phyloP scores from a whole-genome alignment of 2,113 vertebrate genomes.

The Nothocercus nigrocapillus region DNA sequence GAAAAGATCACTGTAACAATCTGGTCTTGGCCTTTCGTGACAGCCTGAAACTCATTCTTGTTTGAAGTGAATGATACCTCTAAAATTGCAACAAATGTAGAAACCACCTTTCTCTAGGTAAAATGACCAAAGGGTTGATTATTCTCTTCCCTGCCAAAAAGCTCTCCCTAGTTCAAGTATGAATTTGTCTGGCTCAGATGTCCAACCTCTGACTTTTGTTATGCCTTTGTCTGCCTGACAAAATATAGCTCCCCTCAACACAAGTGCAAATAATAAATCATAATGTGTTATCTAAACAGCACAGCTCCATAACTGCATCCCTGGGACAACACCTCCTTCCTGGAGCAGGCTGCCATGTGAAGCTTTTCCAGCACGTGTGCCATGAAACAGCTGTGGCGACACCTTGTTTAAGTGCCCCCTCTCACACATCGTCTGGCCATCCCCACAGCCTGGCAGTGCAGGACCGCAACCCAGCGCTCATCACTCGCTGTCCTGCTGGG shows the following conservation, averaged over 20 bases:
- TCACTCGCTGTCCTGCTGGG: background rate
- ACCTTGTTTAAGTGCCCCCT: background rate
- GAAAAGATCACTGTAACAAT: background rate
- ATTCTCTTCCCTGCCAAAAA: background rate
- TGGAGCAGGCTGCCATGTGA: background rate
- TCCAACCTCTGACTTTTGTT: background rate
- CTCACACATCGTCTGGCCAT: conserved; percentile 6
- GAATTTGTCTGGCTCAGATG: background rate
- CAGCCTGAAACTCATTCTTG: background rate
- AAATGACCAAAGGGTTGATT: background rate
- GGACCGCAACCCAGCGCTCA: background rate
- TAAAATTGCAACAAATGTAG: background rate
- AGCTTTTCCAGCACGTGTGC: background rate
- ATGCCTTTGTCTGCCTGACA: background rate
- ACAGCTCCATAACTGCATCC: background rate
- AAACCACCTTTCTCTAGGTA: background rate
- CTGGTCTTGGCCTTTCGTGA: background rate
- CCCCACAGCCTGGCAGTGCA: accelerated
- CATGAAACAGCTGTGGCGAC: background rate
- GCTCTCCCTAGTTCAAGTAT: background rate
- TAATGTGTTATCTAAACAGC: background rate
- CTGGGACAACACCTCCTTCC: background rate
- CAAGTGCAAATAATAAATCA: background rate
- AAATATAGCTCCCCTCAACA: background rate
- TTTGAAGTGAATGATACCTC: background rate